Conservation (phyloP, 2,797 vertebrate genomes). For the Furcifer pardalis region DNA sequence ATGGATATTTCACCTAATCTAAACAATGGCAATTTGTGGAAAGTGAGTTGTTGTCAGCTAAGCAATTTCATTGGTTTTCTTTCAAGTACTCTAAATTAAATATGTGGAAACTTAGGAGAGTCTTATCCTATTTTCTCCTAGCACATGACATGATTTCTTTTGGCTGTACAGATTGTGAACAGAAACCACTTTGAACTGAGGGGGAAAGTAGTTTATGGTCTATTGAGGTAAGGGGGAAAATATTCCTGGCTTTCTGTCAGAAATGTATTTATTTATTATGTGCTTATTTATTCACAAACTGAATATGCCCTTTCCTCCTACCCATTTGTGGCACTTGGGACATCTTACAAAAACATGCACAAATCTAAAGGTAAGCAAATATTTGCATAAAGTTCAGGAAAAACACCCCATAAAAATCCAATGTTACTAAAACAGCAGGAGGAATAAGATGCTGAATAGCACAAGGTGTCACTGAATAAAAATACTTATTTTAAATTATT, state of each 20-base stretch:
- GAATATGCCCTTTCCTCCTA: not conserved
- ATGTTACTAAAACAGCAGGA: not conserved
- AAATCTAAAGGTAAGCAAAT: not conserved
- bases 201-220: not conserved
- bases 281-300: not conserved
- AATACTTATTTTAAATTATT: not conserved
- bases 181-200: not conserved
- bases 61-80: conserved; percentile 12
- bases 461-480: not conserved
- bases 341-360: not conserved
- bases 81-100: conserved; percentile 33
- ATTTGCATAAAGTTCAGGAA: not conserved
- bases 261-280: not conserved
- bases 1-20: conserved; percentile 40
- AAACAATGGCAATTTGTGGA: conserved; percentile 23
- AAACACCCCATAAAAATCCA: too few species aligned
- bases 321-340: not conserved
- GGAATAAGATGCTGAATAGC: not conserved
- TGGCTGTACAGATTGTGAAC: not conserved
- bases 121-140: conserved; percentile 3
- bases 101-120: conserved; percentile 2
- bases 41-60: conserved; percentile 10
- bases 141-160: not conserved
- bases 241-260: not conserved
- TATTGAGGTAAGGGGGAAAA: not conserved